A percentile compares a stretch with the other conserved stretches of the same genome.
Conservation (phyloP, 37 sponge, comb jelly and placozoan genomes). For the Theonella swinhoei region DNA sequence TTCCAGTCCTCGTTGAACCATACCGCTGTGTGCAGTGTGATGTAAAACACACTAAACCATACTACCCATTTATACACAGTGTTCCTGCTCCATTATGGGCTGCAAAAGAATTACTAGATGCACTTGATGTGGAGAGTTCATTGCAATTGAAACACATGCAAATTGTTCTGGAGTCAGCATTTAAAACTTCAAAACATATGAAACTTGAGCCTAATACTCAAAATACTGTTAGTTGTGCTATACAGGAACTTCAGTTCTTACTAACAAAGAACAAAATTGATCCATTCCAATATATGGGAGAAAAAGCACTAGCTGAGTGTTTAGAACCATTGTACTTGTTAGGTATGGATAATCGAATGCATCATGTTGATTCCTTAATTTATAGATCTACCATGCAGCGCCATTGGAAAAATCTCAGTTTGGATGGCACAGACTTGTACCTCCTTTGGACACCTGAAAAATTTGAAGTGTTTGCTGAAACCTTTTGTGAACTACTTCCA, state of each 20-base stretch:
- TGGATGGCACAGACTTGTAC: neutral
- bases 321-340: constrained; percentile 31
- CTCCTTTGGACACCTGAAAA: neutral
- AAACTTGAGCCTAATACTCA: constrained; percentile 32
- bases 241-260: neutral
- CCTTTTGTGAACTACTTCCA: neutral
- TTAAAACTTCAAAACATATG: neutral
- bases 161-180: constrained; percentile 27
- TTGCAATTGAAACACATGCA: constrained; percentile 34
- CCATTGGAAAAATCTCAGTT: neutral
- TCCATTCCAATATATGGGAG: neutral
- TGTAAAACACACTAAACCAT: no score
- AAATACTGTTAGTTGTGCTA: neutral
- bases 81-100: constrained; percentile 1
- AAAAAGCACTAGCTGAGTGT: neutral
- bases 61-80: constrained; percentile 43
- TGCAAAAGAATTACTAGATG: neutral
- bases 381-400: neutral
- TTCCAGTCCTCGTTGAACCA: constrained; percentile 49
- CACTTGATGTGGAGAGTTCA: constrained; percentile 3
- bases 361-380: neutral
- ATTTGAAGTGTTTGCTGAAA: neutral
- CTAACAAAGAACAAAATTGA: neutral
- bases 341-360: neutral
- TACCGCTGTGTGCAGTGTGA: no score